Base-by-base conservation (phyloP, 2,888 invertebrate genomes). In the Stenodema calcarata region DNA sequence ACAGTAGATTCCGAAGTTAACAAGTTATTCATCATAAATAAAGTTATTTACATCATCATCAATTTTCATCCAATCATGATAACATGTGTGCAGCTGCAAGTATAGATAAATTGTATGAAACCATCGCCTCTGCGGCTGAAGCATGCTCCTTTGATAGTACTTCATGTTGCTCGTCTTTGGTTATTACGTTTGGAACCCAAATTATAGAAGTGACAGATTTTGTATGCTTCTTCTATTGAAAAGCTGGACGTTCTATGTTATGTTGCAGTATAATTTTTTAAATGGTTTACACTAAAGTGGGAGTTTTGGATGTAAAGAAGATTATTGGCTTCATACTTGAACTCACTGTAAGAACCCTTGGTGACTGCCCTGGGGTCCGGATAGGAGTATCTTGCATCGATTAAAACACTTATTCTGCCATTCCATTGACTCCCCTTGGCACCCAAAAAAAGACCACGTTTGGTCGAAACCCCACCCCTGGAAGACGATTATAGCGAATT, bases 131-230 rank as follows among this genome's bases (percentile, higher is more conserved):
- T 18, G 84, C 84, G 47, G 84, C 84, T 84, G 75, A 84, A 84
- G 84, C 84, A 84, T 84, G 84, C 84, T 73, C 82, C 73, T 84
- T 84, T 84, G 84, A 75, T 84, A 84, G 84, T n/a, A 69, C 69
- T 11, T 69, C 84, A 42, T 84, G 70, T 84, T 84, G 73, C 84
- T 75, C 84, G 75, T 47, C 84, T 75, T 84, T 82, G 82, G 84
- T 84, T 73, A 14, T 84, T 28, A 75, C 14, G 18, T 84, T 73
- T 69, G 9, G 69, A 50, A 80, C 44, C 41, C 78, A 35, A 30
- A n/a, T 42, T 73, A 84, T 30, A 75, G 30, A 80, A 80, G 42
- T 62, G 42, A 69, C 70, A 14, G 50, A 28, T 14, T 47, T 84
- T 84, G 84, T 73, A 84, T 73, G 80, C 80, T 73, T 41, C 70